Evolutionary conservation across 2,113 vertebrate species (phyloP).

Genomic region (Anhinga anhinga): DNA sequence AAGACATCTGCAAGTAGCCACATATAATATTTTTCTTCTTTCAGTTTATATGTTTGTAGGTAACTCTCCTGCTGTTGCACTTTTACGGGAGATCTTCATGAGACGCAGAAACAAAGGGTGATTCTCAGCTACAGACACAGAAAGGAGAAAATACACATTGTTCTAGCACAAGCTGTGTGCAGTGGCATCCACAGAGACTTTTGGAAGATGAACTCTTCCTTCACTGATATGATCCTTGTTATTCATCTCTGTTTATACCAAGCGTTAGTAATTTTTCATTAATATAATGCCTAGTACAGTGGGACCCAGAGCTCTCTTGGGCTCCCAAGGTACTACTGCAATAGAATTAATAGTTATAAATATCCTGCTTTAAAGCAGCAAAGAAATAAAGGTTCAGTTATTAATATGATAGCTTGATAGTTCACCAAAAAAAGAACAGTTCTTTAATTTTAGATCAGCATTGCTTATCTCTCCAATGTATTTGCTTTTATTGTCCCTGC

Average conservation of each 20-base stretch:
- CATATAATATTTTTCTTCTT: conserved; percentile 79
- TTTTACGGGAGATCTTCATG: conserved; percentile 75
- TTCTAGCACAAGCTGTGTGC: conserved; percentile 63
- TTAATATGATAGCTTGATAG: not conserved
- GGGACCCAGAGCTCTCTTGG: not conserved
- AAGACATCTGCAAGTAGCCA: conserved; percentile 38
- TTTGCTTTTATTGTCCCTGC: conserved; percentile 7
- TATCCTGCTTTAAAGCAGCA: not conserved
- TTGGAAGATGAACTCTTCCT: conserved; percentile 71
- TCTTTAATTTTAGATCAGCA: not conserved
- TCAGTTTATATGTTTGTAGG: conserved; percentile 86
- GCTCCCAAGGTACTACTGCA: not conserved
- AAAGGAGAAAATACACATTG: conserved; percentile 69
- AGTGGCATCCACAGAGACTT: conserved; percentile 71
- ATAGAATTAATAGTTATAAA: not conserved
- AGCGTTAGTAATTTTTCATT: conserved; percentile 14
- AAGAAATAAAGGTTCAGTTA: conserved; percentile 52
- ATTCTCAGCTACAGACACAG: conserved; percentile 76
- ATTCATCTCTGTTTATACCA: conserved; percentile 42
- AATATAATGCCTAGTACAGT: not conserved
- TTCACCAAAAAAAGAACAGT: not conserved
- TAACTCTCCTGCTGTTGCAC: conserved; percentile 76
- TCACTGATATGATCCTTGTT: conserved; percentile 31
- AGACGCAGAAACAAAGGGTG: conserved; percentile 76
- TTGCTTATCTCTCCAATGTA: not conserved